These are phyloP conservation scores for Guaruba guarouba DNA, from an alignment of 2,113 vertebrate genomes.

Conservation along the genomic window DNA sequence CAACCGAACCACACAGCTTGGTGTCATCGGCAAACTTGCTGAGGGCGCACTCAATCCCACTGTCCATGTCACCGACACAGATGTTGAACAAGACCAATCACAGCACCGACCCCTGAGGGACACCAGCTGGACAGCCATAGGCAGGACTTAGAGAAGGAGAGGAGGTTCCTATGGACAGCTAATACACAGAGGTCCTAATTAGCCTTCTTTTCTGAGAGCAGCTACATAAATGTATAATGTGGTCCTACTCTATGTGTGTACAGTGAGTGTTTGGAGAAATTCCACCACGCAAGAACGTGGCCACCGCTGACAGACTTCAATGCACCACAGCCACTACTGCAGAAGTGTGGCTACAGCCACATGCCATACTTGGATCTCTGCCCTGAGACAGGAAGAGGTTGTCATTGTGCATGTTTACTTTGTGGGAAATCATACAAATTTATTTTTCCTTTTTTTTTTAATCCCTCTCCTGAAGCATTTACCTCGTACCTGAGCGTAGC, in stretches of 20 bases:
- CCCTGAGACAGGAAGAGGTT: not conserved
- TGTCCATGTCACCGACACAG: no score
- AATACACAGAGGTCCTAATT: not conserved
- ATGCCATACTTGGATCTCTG: not conserved
- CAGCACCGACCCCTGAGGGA: no score
- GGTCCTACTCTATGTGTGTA: not conserved
- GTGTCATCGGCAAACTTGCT: no score
- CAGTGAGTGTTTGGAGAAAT: not conserved
- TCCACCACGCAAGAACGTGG: not conserved
- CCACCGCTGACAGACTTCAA: not conserved
- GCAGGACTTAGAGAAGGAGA: not conserved
- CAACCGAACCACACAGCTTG: no score
- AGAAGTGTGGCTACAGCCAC: not conserved
- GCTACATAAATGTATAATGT: not conserved
- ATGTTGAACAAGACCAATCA: no score
- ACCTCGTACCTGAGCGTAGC: not conserved
- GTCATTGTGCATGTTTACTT: not conserved
- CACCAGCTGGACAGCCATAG: no score
- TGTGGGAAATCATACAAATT: not conserved
- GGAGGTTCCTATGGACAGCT: not conserved
- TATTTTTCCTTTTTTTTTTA: not conserved
- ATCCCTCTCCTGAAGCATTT: not conserved
- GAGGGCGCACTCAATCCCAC: no score
- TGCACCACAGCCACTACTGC: not conserved
- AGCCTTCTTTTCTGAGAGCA: not conserved